Evolutionary conservation across 1,140 invertebrate species (phyloP), one percentile per base, ranked within the genome.

Genomic region (Ips nitidus): DNA sequence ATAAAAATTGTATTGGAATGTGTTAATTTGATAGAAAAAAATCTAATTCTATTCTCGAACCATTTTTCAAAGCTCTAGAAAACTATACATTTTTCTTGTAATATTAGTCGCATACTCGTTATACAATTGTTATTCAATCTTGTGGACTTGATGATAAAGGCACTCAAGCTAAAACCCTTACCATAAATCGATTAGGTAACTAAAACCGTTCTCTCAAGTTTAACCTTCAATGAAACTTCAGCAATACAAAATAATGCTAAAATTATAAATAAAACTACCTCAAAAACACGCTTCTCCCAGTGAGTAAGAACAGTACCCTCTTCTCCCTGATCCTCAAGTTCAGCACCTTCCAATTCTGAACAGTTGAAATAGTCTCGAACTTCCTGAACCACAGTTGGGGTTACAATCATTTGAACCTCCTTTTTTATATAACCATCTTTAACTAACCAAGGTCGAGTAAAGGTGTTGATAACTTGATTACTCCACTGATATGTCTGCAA

Each of bases 241-340:
- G 1, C 7, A 36, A 56, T 56, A 40, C 39, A 37, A 56, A 56
- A 3, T 37, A 22, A 6, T 3, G 22, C n/a, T 2, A 36, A 36
- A 3, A 56, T n/a, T 8, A 50, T 37, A 55, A 7, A 43, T 39
- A 40, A 58, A 52, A 64, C 57, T 67, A 95, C 94, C 85, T 99
- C 97, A 82, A 99, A 98, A 4, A 98, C 89, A 61, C 97, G 82
- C 78, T 99, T 99, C 81, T 99, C 97, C 97, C 97, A 99, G 80
- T 99, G 98, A 1, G 97, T 99, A 5, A 99, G 82, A 0, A 93
- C 92, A 0, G 98, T 99, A 5, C 98, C 98, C 75, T 98, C 94
- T 69, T 94, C 94, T 0, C 97, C 97, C 83, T 99, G 98, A 83
- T 99, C 95, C 84, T 99, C 98, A 43, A 99, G 81, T 80, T 99